These are phyloP conservation scores for Augochlorella aurata DNA, from an alignment of 2,888 invertebrate species.

Conservation along the genomic window DNA sequence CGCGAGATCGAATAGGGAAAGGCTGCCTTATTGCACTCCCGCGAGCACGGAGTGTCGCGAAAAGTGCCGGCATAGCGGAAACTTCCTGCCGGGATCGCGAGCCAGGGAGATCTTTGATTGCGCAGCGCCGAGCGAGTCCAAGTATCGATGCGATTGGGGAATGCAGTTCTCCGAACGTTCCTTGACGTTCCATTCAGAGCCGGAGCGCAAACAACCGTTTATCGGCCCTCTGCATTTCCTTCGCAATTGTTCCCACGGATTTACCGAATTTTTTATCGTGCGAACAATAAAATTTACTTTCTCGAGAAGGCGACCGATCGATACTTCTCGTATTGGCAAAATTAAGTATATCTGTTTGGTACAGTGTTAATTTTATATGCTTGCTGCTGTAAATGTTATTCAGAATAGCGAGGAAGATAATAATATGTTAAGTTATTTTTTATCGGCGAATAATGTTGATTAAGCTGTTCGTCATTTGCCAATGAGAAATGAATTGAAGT, in stretches of 20 bases:
- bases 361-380: too few species aligned
- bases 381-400: too few species aligned
- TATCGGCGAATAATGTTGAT: too few species aligned
- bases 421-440: too few species aligned
- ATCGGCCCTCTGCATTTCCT: neutral
- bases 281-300: neutral
- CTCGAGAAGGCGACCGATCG: too few species aligned
- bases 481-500: too few species aligned
- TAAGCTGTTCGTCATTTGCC: too few species aligned
- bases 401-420: too few species aligned
- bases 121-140: neutral
- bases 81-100: constrained; percentile 33
- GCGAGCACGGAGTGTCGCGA: constrained; percentile 1
- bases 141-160: constrained; percentile 9
- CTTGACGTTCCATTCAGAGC: neutral
- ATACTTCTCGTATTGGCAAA: too few species aligned
- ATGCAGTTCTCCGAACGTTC: neutral
- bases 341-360: too few species aligned
- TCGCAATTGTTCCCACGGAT: neutral
- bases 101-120: constrained; percentile 27
- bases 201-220: neutral
- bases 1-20: constrained; percentile 20
- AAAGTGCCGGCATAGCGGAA: neutral
- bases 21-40: constrained; percentile 5
- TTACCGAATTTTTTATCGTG: neutral